Evolutionary conservation across 2,888 invertebrate species (phyloP).

Genomic region (Suillia variegata): DNA sequence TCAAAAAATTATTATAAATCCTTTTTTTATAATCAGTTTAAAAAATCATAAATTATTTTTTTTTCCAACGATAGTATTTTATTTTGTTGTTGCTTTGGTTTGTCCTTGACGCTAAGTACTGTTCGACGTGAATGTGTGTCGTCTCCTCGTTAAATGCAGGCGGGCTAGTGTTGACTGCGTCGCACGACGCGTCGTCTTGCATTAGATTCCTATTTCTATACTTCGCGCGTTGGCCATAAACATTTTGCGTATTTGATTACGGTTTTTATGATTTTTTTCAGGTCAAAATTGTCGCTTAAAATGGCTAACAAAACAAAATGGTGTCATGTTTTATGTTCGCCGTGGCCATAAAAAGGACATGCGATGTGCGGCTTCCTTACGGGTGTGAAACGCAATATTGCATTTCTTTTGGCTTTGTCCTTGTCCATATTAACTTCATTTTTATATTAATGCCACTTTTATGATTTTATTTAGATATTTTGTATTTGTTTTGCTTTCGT

Average conservation of each 20-base stretch:
- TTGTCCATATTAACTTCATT: background rate
- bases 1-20: too few species aligned
- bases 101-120: too few species aligned
- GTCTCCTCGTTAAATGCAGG: too few species aligned
- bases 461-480: background rate
- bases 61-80: too few species aligned
- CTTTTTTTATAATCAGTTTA: too few species aligned
- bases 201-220: slow-evolving; percentile 2
- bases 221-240: slow-evolving; percentile 39
- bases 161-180: too few species aligned
- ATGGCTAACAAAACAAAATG: slow-evolving; percentile 35
- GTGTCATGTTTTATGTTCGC: slow-evolving; percentile 31
- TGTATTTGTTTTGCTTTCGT: background rate
- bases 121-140: too few species aligned
- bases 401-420: slow-evolving; percentile 2
- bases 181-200: too few species aligned
- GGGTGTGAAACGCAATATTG: background rate
- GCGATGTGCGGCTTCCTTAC: slow-evolving; percentile 18
- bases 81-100: too few species aligned
- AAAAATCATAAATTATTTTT: too few species aligned
- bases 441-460: background rate
- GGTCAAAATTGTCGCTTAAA: slow-evolving; percentile 46
- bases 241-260: slow-evolving; percentile 43
- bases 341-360: slow-evolving; percentile 36
- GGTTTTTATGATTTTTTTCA: slow-evolving; percentile 53